phyloP scores from a whole-genome alignment of 2,797 vertebrate genomes.

The Pachyuromys duprasi region DNA sequence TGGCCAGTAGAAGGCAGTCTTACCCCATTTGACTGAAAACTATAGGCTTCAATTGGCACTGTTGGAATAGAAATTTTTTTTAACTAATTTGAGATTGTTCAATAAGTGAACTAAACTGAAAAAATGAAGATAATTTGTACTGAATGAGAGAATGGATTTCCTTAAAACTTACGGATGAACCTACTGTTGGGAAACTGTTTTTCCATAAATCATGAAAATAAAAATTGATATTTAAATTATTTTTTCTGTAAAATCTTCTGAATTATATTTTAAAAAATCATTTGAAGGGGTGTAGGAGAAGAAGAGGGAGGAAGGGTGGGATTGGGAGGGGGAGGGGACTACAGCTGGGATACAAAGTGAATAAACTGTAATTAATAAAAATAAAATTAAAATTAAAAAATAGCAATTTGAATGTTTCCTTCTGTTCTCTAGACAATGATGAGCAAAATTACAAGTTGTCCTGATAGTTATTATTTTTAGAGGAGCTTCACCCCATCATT shows the following conservation, averaged over 20 bases:
- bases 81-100: background rate
- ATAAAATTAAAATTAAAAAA: no score
- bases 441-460: background rate
- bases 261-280: conserved; percentile 14
- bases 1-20: conserved; percentile 46
- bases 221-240: background rate
- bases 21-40: background rate
- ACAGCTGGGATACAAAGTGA: no score
- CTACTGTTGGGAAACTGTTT: background rate
- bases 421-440: background rate
- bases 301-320: no score
- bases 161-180: background rate
- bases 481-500: background rate
- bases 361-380: no score
- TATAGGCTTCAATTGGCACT: fast-evolving
- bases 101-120: background rate
- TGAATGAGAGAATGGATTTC: background rate
- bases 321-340: no score
- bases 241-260: background rate
- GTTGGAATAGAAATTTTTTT: background rate
- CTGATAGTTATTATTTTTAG: background rate
- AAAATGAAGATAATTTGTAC: background rate
- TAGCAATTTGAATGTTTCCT: background rate
- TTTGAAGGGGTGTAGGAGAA: background rate
- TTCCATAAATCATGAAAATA: background rate